phyloP scores from a whole-genome alignment of 2,888 invertebrate genomes.

The Apotomis capreana region DNA sequence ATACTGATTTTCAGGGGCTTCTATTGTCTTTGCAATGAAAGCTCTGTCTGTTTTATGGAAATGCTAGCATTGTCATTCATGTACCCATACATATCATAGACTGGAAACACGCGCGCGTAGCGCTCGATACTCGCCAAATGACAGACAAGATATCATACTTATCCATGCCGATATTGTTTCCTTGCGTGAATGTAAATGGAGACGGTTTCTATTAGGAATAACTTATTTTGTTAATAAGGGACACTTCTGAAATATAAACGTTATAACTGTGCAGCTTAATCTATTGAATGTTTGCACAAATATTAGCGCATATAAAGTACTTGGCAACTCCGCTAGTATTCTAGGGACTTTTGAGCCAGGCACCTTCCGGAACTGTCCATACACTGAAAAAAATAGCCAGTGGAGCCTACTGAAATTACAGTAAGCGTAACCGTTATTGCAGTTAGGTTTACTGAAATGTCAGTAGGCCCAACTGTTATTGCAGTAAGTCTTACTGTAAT shows the following conservation, averaged over 20 bases:
- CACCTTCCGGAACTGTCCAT: too few relatives aligned
- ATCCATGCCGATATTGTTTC: not conserved
- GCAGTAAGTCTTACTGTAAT: too few relatives aligned
- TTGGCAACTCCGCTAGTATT: too few relatives aligned
- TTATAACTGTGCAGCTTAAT: too few relatives aligned
- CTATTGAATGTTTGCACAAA: too few relatives aligned
- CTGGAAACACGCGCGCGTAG: not conserved
- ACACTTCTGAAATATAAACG: not conserved
- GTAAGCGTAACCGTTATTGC: too few relatives aligned
- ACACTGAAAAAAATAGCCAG: too few relatives aligned
- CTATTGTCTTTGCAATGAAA: conserved; percentile 37
- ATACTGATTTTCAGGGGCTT: conserved; percentile 16
- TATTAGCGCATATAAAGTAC: too few relatives aligned
- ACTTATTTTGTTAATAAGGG: not conserved
- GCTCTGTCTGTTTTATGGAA: conserved; percentile 28
- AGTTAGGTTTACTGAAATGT: too few relatives aligned
- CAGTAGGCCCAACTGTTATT: too few relatives aligned
- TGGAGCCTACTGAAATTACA: too few relatives aligned
- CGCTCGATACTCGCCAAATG: conserved; percentile 19
- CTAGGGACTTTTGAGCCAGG: too few relatives aligned
- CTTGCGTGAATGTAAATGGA: not conserved
- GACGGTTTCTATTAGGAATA: not conserved
- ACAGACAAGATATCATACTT: conserved; percentile 6
- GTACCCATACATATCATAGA: not conserved
- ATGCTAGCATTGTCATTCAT: conserved; percentile 25